phyloP scores from a whole-genome alignment of 2,888 invertebrate species.

The Orthosia incerta region DNA sequence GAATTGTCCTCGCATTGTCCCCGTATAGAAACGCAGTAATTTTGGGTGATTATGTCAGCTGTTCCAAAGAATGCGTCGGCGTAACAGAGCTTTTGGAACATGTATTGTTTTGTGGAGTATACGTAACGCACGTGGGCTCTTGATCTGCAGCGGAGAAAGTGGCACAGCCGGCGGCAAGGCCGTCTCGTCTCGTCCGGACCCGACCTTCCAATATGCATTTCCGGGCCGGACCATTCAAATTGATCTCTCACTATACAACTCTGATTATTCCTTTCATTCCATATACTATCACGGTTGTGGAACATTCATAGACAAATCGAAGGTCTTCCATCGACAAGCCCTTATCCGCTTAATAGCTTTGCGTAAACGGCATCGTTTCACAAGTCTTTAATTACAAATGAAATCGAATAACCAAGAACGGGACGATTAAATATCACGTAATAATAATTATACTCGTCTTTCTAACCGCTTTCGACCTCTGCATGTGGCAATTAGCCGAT shows the following conservation, averaged over 20 bases:
- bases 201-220: conserved; percentile 85
- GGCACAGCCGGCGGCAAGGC: conserved; percentile 89
- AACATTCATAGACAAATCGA: conserved; percentile 46
- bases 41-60: conserved; percentile 86
- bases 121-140: conserved; percentile 85
- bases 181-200: conserved; percentile 83
- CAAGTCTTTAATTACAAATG: conserved; percentile 70
- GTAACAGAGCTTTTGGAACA: conserved; percentile 79
- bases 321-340: conserved; percentile 68
- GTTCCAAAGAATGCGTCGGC: conserved; percentile 83
- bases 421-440: too few relatives aligned
- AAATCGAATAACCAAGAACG: too few relatives aligned
- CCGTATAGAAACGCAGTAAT: conserved; percentile 81
- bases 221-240: conserved; percentile 77
- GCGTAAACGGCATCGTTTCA: conserved; percentile 69
- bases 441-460: conserved; percentile 58
- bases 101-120: conserved; percentile 80
- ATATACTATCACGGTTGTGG: conserved; percentile 14
- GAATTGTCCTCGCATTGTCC: conserved; percentile 81
- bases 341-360: conserved; percentile 73
- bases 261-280: conserved; percentile 10
- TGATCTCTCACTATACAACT: conserved; percentile 30
- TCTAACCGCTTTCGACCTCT: conserved; percentile 56
- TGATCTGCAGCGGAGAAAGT: conserved; percentile 85
- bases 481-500: conserved; percentile 20